phyloP scores from a whole-genome alignment of 35 echinoderm and acorn worm genomes.

The Acanthaster planci region DNA sequence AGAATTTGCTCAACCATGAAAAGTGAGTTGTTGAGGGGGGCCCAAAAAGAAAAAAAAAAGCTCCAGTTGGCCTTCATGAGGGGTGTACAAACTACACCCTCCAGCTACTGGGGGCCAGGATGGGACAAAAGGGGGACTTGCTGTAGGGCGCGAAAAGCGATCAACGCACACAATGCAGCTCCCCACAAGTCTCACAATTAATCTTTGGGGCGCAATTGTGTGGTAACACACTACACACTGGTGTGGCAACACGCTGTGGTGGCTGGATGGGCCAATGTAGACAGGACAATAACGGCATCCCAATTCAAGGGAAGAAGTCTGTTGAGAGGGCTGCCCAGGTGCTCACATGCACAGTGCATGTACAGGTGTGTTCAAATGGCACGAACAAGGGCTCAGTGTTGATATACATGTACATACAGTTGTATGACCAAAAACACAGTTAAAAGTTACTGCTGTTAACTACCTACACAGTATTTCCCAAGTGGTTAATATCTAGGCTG shows the following conservation, averaged over 20 bases:
- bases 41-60: background rate
- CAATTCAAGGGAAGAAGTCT: background rate
- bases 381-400: too few relatives aligned
- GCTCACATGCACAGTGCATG: background rate
- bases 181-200: slow-evolving; percentile 12
- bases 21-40: background rate
- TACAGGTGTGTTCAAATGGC: too few relatives aligned
- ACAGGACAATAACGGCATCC: slow-evolving; percentile 12
- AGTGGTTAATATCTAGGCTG: too few relatives aligned
- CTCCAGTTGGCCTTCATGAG: slow-evolving; percentile 3
- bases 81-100: slow-evolving; percentile 19
- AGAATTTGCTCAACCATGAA: background rate
- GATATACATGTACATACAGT: too few relatives aligned
- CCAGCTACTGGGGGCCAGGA: slow-evolving; percentile 1
- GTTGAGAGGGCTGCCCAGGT: background rate
- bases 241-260: slow-evolving; percentile 1
- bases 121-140: slow-evolving; percentile 14
- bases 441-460: too few relatives aligned
- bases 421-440: too few relatives aligned
- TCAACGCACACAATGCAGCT: background rate
- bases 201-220: slow-evolving; percentile 15
- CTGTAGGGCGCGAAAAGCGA: slow-evolving; percentile 28
- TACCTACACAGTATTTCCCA: too few relatives aligned
- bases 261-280: background rate
- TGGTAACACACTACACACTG: too few relatives aligned